Evolutionary conservation across 2,113 vertebrate species (phyloP).

Genomic region (Takifugu bimaculatus): DNA sequence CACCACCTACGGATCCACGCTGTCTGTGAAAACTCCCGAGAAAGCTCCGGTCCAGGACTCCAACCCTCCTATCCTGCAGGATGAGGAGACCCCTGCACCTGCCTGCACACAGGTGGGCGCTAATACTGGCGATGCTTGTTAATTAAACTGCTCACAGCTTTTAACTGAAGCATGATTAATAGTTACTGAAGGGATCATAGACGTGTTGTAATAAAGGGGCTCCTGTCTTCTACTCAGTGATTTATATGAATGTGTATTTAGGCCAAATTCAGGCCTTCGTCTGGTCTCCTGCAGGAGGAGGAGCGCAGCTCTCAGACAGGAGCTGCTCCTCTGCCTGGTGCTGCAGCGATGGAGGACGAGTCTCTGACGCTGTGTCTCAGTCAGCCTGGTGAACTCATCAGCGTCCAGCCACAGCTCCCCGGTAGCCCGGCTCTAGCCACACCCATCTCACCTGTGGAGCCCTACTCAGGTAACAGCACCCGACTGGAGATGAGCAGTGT

Average conservation of each 20-base stretch:
- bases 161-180: too few species aligned
- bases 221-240: too few species aligned
- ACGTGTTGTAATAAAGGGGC: too few species aligned
- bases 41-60: constrained; percentile 69
- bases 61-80: constrained; percentile 19
- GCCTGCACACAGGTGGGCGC: constrained; percentile 43
- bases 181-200: too few species aligned
- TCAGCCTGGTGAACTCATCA: constrained; percentile 57
- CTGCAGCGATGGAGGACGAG: too few species aligned
- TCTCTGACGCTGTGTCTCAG: constrained; percentile 40
- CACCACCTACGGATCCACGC: constrained; percentile 5
- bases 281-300: constrained; percentile 34
- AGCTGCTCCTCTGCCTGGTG: not conserved
- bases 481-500: constrained; percentile 47
- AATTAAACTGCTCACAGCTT: not conserved
- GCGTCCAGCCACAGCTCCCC: constrained; percentile 15
- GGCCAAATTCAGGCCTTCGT: too few species aligned
- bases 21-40: constrained; percentile 19
- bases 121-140: not conserved
- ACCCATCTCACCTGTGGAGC: not conserved
- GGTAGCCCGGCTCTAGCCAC: not conserved
- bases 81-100: constrained; percentile 32
- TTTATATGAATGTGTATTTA: too few species aligned
- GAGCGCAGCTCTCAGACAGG: constrained; percentile 4
- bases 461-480: constrained; percentile 34